Conservation (phyloP, 2,113 vertebrate species). For the Indicator indicator region DNA sequence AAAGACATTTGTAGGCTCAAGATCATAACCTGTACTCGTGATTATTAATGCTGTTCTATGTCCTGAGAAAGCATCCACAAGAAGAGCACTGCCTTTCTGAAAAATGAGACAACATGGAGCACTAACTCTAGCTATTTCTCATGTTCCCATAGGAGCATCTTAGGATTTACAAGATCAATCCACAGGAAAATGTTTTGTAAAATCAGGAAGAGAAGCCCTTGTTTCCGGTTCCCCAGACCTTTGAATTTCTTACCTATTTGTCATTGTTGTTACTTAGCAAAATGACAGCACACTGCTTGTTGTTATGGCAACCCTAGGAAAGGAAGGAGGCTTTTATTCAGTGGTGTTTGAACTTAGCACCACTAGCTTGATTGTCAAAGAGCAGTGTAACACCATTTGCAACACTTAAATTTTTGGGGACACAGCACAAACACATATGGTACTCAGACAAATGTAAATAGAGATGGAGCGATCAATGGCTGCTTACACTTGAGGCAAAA, state of each 20-base stretch:
- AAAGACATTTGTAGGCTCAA: background rate
- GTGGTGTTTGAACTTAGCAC: background rate
- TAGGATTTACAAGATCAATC: slow-evolving; percentile 43
- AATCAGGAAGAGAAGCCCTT: slow-evolving; percentile 33
- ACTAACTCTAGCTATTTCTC: slow-evolving; percentile 10
- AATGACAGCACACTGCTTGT: slow-evolving; percentile 13
- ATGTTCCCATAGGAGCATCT: slow-evolving; percentile 24
- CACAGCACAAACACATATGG: background rate
- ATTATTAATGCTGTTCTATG: background rate
- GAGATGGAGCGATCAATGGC: background rate
- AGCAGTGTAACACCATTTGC: background rate
- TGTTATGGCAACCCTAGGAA: slow-evolving; percentile 37
- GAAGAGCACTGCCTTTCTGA: background rate
- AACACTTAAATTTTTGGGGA: background rate
- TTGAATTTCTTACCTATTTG: slow-evolving; percentile 48
- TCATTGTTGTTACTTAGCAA: slow-evolving; percentile 53
- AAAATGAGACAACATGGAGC: background rate
- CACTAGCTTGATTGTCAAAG: slow-evolving; percentile 9
- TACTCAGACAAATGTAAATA: background rate
- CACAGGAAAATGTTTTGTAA: slow-evolving; percentile 30
- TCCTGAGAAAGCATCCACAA: background rate
- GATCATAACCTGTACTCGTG: background rate
- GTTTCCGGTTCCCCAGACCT: slow-evolving; percentile 17
- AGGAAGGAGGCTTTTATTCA: background rate
- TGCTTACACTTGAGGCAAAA: background rate